Evolutionary conservation across 2,113 vertebrate species (phyloP).

Genomic region (Sander lucioperca): DNA sequence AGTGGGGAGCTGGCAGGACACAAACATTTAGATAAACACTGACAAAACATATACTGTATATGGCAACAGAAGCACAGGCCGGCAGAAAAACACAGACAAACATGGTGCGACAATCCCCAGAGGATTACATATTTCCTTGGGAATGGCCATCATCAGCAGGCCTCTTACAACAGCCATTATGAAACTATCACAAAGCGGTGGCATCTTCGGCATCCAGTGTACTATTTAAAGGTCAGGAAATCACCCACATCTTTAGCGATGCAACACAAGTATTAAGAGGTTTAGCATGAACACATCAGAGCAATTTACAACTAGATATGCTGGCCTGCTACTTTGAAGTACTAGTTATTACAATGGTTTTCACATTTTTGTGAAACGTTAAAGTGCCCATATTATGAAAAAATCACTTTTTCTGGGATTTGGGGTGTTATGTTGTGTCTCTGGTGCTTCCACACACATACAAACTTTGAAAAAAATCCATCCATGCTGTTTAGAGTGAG

Average conservation of each 20-base stretch:
- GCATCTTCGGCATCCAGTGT: constrained; percentile 32
- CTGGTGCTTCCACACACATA: too few relatives aligned
- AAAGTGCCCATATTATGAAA: too few relatives aligned
- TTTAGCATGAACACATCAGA: not conserved
- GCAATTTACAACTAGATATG: not conserved
- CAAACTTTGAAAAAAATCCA: too few relatives aligned
- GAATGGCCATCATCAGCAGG: constrained; percentile 48
- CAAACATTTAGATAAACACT: constrained; percentile 13
- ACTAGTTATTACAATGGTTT: not conserved
- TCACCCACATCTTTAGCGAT: constrained; percentile 23
- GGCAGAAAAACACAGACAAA: constrained; percentile 7
- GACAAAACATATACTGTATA: not conserved
- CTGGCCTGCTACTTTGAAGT: not conserved
- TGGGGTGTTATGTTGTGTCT: too few relatives aligned
- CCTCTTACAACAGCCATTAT: constrained; percentile 48
- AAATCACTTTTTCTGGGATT: too few relatives aligned
- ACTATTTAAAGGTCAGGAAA: constrained; percentile 58
- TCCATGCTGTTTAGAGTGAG: too few relatives aligned
- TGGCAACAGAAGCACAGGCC: constrained; percentile 2
- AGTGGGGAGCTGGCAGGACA: not conserved
- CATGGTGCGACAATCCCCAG: constrained; percentile 29
- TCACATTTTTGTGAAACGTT: not conserved
- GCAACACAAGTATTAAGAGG: constrained; percentile 20
- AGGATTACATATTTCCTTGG: constrained; percentile 64
- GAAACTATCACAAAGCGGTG: constrained; percentile 40